phyloP scores from a whole-genome alignment of 2,113 vertebrate genomes.

The Phalacrocorax brasilianus region DNA sequence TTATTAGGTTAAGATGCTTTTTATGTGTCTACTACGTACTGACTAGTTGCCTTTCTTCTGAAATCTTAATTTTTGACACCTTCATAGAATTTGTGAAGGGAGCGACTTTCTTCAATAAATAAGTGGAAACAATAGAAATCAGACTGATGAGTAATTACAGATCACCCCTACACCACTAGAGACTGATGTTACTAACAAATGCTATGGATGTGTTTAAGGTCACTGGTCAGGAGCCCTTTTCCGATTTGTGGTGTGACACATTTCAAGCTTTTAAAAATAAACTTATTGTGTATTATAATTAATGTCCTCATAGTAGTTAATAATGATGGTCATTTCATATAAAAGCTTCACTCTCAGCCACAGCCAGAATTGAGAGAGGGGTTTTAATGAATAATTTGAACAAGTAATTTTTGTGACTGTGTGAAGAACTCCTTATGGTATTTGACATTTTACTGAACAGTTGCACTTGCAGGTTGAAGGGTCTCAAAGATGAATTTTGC shows the following conservation, averaged over 20 bases:
- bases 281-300: background rate
- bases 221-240: background rate
- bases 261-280: background rate
- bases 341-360: background rate
- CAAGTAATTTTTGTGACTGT: background rate
- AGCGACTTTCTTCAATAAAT: background rate
- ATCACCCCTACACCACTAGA: too few species aligned
- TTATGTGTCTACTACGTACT: background rate
- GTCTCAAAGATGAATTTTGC: background rate
- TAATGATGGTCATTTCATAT: background rate
- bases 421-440: background rate
- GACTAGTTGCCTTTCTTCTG: background rate
- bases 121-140: background rate
- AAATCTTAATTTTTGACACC: background rate
- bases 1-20: background rate
- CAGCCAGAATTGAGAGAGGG: background rate
- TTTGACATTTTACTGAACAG: background rate
- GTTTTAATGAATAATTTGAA: background rate
- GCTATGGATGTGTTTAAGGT: background rate
- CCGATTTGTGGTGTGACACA: background rate
- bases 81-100: background rate
- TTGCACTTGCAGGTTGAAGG: background rate
- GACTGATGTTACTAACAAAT: background rate
- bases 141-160: too few species aligned
- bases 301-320: background rate